Percentiles rank a stretch among this genome's conserved stretches.
phyloP scores from a whole-genome alignment of 2,113 vertebrate species.

The Numida meleagris region DNA sequence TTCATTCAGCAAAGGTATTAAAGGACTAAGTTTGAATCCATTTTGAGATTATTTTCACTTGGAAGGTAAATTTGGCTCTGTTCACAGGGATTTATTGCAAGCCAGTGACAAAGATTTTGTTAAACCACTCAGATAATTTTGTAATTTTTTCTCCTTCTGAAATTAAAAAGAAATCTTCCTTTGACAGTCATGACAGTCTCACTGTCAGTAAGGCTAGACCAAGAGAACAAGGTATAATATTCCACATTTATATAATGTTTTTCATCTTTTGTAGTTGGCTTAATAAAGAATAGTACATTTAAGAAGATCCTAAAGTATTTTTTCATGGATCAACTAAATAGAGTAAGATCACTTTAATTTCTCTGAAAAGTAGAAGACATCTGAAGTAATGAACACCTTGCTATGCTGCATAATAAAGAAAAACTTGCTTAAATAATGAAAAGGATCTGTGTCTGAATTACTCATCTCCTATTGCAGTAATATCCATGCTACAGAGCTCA shows the following conservation, averaged over 20 bases:
- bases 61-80: neutral
- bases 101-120: neutral
- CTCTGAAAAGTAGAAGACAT: neutral
- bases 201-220: neutral
- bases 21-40: neutral
- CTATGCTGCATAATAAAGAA: neutral
- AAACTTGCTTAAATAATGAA: neutral
- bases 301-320: neutral
- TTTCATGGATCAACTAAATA: neutral
- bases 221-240: fast-evolving
- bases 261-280: neutral
- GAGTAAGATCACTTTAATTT: neutral
- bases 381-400: neutral
- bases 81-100: neutral
- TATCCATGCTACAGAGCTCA: neutral
- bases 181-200: neutral
- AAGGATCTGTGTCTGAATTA: neutral
- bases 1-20: neutral
- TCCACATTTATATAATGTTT: neutral
- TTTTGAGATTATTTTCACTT: neutral
- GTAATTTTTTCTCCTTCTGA: neutral
- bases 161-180: neutral
- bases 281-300: neutral
- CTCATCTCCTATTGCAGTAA: neutral
- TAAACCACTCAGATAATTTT: neutral